These are phyloP conservation scores for Dendropsophus ebraccatus DNA, from an alignment of 2,113 vertebrate species.

Conservation along the genomic window DNA sequence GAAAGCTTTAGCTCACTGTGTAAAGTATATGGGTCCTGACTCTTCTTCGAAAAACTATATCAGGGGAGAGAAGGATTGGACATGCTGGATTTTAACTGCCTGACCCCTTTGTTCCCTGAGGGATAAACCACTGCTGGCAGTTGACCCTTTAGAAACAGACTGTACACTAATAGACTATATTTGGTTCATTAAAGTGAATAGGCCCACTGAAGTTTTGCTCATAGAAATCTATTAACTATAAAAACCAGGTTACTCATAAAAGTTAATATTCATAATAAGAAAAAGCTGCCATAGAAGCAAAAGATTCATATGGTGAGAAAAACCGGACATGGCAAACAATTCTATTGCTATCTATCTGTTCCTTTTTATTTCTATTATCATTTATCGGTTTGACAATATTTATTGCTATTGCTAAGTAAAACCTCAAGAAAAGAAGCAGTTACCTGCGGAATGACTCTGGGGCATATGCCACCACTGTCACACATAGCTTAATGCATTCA, in stretches of 20 bases:
- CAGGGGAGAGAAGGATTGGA: no score
- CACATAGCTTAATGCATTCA: slow-evolving; percentile 96
- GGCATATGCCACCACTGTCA: slow-evolving; percentile 95
- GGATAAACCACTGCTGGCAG: no score
- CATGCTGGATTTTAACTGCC: no score
- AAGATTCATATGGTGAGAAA: neutral
- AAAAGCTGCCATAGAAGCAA: neutral
- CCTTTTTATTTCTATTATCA: neutral
- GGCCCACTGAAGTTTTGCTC: no score
- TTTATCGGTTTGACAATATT: neutral
- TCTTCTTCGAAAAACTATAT: no score
- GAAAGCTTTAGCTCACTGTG: no score
- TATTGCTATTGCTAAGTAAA: neutral
- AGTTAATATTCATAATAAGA: neutral
- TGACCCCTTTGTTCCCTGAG: no score
- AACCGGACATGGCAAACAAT: neutral
- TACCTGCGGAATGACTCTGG: slow-evolving; percentile 97
- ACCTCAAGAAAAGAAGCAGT: neutral
- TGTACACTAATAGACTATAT: no score
- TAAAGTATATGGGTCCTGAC: no score
- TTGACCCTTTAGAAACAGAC: no score
- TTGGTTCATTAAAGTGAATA: no score
- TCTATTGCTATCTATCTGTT: neutral
- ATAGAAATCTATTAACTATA: neutral
- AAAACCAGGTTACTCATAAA: neutral